Base-by-base conservation (phyloP, 2,113 vertebrate species). In the Apteryx owenii region DNA sequence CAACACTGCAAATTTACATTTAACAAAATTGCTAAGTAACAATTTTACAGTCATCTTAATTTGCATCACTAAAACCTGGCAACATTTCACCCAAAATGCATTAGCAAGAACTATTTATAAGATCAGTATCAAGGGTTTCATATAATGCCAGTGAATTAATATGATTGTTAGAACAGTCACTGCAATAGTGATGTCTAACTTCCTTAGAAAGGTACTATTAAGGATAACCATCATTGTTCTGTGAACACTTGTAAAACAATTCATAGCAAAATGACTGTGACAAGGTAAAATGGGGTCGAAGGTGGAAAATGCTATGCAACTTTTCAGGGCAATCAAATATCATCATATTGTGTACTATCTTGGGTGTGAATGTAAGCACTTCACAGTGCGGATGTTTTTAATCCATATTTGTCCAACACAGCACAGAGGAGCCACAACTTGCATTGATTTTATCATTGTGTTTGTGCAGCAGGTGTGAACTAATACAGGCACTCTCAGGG, bases 41-140 rank as follows among this genome's bases (percentile, higher is more conserved):
- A 98, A 98, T 98, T 98, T 98, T 97, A 97, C 98, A 98, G 97
- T 98, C 97, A 96, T 98, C 96, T 98, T 98, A 97, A 98, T 98
- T 98, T 98, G 97, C 98, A 98, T 98, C 97, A 97, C 97, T 98
- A 96, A 98, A 98, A 98, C 96, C 95, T 98, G 97, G 95, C 96
- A 96, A 89, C 85, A 66, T 97, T 97, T 97, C 94, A 96, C 95
- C 97, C 97, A 98, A 98, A 98, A 98, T 97, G 97, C 94, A 98
- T 98, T 98, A 98, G 94, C 95, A 96, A 94, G 79, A 93, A 85
- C 96, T 98, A 98, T 98, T 98, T 98, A 97, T 98, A 97, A 97
- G 96, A 97, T 96, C 95, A 93, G 86, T 91, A 97, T 97, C 97
- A 91, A 96, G 96, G 93, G 86, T 97, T 97, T 96, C 81, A 84